These are phyloP conservation scores for Tachina grossa DNA, from an alignment of 2,888 invertebrate species.

Conservation along the genomic window DNA sequence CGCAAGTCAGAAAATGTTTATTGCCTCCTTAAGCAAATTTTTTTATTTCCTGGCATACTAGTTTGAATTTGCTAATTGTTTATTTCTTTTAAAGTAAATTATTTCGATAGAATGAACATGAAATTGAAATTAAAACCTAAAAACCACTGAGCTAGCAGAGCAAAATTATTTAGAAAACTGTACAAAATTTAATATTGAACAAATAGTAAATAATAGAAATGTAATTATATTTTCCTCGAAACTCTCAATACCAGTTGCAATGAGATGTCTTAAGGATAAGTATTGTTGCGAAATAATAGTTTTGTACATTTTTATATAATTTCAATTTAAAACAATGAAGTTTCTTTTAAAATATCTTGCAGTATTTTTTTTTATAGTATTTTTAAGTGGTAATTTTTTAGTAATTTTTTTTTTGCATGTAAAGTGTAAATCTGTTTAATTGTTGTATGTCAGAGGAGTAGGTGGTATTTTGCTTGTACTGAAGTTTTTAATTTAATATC, in stretches of 20 bases:
- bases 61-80: conserved; percentile 3
- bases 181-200: not conserved
- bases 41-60: not conserved
- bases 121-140: not conserved
- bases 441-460: not conserved
- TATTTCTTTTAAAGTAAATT: not conserved
- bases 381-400: not conserved
- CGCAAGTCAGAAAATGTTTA: too few species aligned
- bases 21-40: too few species aligned
- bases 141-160: not conserved
- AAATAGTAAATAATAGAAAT: not conserved
- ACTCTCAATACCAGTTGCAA: not conserved
- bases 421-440: conserved; percentile 2
- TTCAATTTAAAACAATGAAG: not conserved
- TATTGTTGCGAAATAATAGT: too few species aligned
- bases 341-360: not conserved
- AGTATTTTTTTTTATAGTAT: not conserved
- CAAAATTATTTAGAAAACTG: not conserved
- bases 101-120: not conserved
- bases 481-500: conserved; percentile 14
- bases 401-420: not conserved
- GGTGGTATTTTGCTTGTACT: not conserved
- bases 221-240: not conserved
- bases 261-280: not conserved
- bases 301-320: not conserved